phyloP scores from a whole-genome alignment of 1,140 invertebrate genomes.

The Meloidogyne floridensis region DNA sequence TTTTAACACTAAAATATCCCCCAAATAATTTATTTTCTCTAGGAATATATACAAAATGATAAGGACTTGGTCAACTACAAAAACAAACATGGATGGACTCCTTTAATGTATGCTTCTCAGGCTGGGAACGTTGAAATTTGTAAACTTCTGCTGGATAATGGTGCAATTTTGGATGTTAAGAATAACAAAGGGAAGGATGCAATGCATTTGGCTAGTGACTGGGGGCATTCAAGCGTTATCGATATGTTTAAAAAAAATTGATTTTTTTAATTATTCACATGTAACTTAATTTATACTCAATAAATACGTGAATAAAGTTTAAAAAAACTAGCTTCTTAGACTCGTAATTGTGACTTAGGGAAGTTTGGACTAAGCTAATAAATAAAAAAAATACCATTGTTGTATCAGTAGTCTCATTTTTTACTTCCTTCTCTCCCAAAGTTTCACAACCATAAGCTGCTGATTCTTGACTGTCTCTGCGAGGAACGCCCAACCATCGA shows the following conservation, averaged over 20 bases:
- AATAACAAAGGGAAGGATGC: neutral
- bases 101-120: constrained; percentile 25
- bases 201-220: constrained; percentile 6
- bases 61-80: constrained; percentile 20
- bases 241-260: too few relatives aligned
- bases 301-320: too few relatives aligned
- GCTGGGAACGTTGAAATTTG: constrained; percentile 2
- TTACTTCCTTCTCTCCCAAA: neutral
- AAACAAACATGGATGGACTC: constrained; percentile 21
- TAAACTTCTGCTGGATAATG: constrained; percentile 9
- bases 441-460: constrained; percentile 28
- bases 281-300: too few relatives aligned
- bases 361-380: neutral
- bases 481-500: constrained; percentile 22
- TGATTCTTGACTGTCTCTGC: constrained; percentile 28
- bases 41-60: constrained; percentile 7
- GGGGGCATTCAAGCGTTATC: constrained; percentile 8
- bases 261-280: too few relatives aligned
- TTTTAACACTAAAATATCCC: neutral
- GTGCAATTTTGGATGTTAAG: neutral
- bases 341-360: too few relatives aligned
- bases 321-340: too few relatives aligned
- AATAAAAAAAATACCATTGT: neutral
- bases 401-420: neutral
- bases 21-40: neutral